These are phyloP conservation scores for Trachemys scripta DNA, from an alignment of 2,113 vertebrate species.

Conservation along the genomic window DNA sequence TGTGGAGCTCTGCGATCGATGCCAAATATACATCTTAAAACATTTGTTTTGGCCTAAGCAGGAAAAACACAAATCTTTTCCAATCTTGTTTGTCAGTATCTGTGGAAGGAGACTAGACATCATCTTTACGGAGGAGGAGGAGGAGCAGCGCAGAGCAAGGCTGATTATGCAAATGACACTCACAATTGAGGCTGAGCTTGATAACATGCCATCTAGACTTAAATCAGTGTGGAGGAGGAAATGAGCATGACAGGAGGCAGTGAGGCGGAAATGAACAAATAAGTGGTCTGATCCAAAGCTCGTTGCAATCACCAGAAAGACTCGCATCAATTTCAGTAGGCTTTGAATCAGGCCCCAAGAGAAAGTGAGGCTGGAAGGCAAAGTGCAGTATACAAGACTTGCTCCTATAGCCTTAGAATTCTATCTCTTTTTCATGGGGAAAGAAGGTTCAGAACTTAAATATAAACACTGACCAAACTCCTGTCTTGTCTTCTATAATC, in stretches of 20 bases:
- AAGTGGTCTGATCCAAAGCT: background rate
- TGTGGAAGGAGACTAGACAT: background rate
- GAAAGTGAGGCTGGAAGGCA: background rate
- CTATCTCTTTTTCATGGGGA: background rate
- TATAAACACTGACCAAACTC: background rate
- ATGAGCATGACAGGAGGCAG: background rate
- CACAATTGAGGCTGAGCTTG: background rate
- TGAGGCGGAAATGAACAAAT: background rate
- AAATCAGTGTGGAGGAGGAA: background rate
- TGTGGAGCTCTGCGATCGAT: background rate
- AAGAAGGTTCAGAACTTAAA: background rate
- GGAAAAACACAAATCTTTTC: background rate
- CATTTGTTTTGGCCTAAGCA: background rate
- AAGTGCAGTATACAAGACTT: background rate
- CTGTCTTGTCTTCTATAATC: background rate
- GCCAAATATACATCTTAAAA: background rate
- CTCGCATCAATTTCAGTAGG: background rate
- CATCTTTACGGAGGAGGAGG: background rate
- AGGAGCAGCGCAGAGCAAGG: background rate
- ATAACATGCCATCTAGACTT: background rate
- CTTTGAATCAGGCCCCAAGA: background rate
- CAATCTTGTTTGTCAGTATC: background rate
- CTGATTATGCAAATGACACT: background rate
- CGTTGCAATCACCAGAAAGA: background rate
- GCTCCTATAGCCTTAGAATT: background rate